Conservation (phyloP, 2,113 vertebrate genomes). For the Hipposideros armiger region DNA sequence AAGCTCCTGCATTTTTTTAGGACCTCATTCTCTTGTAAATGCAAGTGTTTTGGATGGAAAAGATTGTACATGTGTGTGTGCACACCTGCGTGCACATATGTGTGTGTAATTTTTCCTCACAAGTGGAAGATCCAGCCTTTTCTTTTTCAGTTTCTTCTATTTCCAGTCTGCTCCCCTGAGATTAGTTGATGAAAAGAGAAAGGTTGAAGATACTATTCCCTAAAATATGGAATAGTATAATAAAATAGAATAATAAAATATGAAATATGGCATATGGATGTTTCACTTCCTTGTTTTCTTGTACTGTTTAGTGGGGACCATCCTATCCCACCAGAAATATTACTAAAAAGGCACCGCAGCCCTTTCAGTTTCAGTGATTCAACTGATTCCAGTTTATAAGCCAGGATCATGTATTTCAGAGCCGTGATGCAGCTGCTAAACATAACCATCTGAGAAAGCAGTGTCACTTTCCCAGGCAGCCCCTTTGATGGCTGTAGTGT, state of each 20-base stretch:
- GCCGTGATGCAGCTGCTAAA: not conserved
- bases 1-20: not conserved
- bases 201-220: not conserved
- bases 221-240: no score
- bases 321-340: rapidly evolving
- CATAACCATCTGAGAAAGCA: constrained; percentile 13
- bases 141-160: not conserved
- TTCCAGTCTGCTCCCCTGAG: not conserved
- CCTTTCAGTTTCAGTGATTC: not conserved
- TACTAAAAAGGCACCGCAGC: not conserved
- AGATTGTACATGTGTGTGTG: not conserved
- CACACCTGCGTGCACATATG: rapidly evolving
- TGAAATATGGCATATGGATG: no score
- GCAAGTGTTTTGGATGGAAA: not conserved
- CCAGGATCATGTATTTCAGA: not conserved
- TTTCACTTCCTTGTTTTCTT: not conserved
- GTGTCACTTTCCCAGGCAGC: not conserved
- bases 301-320: not conserved
- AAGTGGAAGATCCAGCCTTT: not conserved
- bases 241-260: no score
- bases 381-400: not conserved
- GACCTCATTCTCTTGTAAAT: not conserved
- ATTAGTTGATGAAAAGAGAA: not conserved
- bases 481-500: not conserved
- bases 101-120: not conserved